Evolutionary conservation across 2,113 vertebrate species (phyloP), one percentile per base, ranked within the genome.

Genomic region (Dendrocopos noguchii): DNA sequence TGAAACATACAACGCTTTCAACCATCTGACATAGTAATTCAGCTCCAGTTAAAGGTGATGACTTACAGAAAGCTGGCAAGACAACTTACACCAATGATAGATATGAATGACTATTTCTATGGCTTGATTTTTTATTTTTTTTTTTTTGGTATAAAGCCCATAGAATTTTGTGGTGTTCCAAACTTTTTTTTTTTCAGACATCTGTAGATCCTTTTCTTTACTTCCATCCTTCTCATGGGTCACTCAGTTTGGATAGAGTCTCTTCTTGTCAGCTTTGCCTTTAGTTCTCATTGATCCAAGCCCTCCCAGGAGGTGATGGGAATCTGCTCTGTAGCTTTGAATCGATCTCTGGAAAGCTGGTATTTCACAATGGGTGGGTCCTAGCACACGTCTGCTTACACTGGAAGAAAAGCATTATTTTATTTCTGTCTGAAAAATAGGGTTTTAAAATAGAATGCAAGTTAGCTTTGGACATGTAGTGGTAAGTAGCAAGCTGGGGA

Each of bases 1-100:
- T 67, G 80, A 88, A 91, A 74, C 1, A 7, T 47, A 25, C n/a
- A 78, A 6, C 47, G 34, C 31, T 87, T 52, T 87, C 76, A 78
- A 68, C 15, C 44, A 24, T 60, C 90, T 94, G 91, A 93, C n/a
- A 55, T 46, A 88, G 80, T 78, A 67, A 90, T 88, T 94, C 82
- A 91, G 36, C 33, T 86, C 78, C 15, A 64, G 50, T 68, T 94
- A 80, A 90, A 81, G 80, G 72, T 21, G 39, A 53, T 73, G 77
- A 79, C 84, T 91, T 88, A 33, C 46, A 77, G 77, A 52, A 57
- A 81, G 21, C n/a, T 93, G 80, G 14, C 55, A 81, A 55, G 46
- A 47, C 1, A 2, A 14, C 11, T 89, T 57, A 53, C 39, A 68
- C 72, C 39, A 29, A 2, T 44, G 19, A 33, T 81, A 68, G 87